Evolutionary conservation across 2,888 invertebrate genomes (phyloP), one percentile per base, ranked within the genome.

Genomic region (Chesias legatella): DNA sequence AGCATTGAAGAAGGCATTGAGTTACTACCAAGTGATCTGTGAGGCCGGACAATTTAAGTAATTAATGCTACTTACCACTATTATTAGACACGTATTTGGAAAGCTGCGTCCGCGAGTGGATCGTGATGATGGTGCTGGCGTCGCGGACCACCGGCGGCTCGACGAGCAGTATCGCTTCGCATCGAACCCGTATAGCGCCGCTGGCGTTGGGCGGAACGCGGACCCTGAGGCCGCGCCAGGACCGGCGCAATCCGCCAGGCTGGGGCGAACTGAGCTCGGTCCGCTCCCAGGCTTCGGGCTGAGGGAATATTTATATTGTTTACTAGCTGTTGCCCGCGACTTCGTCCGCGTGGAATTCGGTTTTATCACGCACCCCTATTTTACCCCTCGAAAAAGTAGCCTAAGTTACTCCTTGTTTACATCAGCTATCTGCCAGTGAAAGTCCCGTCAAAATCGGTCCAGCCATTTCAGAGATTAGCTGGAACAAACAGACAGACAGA

Each of bases 81-180:
- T 68, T 78, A 71, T 73, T 80, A 43, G 86, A 75, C 32, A 86
- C 83, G 48, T 78, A 88, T 73, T 86, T 88, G 3, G 85, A 85
- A n/a, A 81, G 57, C 47, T 81, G 78, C 13, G 88, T 85, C 24
- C 67, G 76, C 2, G 86, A 81, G 49, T 79, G 73, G 48, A 88
- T 73, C 22, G 86, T 84, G 48, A 88, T 73, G 35, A 78, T 67
- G 6, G 76, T 59, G 23, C 63, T 61, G 0, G 73, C 56, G 20
- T 83, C 81, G 24, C 79, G 58, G 8, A 79, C 67, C 9, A 83
- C 86, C 0, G 85, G 83, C 1, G 85, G 85, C 38, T 85, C 83
- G 1, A 84, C 83, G 6, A 58, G 49, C 9, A 86, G 65, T 30
- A 70, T 63, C 0, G 86, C 72, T 51, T 85, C 85, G 67, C 86